Base-by-base conservation (phyloP, 2,113 vertebrate species). In the Brachypodius melanocephalos region DNA sequence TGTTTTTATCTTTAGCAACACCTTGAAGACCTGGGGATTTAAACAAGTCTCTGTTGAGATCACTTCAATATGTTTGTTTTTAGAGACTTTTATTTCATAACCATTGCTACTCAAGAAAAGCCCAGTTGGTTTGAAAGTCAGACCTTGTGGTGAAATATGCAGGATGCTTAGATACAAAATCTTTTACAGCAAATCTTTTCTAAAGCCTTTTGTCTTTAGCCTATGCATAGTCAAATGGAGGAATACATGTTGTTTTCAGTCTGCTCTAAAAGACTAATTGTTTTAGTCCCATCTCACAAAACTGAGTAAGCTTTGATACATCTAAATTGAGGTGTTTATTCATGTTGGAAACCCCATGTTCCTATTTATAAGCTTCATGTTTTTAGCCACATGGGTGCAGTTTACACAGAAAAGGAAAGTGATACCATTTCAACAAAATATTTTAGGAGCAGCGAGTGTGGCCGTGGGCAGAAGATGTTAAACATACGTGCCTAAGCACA, bases 381-480 rank as follows among this genome's bases (percentile, higher is more conserved):
- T 87, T 93, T 84, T 75, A 86, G 74, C 48, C 73, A 58, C 20
- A 46, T 42, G 54, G 69, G 34, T 72, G 46, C 49, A 69, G 26
- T 75, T 54, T 36, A 54, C 54, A 46, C 45, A 74, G 59, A 62
- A 88, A 83, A 73, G 74, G 63, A 42, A 88, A 86, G 36, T 32
- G 25, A 45, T 45, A 82, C 42, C n/a, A 36, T 89, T 92, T 91
- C 42, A 89, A 58, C 26, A 79, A 58, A 91, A 42, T 72, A 88
- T 87, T 95, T 63, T 71, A 45, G 67, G 75, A 92, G 42, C 42
- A 87, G 61, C 49, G 85, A 91, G 48, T 40, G n/a, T 72, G 74
- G 31, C 45, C 31, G 69, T 84, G 84, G 72, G 89, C 86, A 89
- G 82, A 83, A 59, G 63, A 85, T 79, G 46, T 95, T 93, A 85